A percentile compares a stretch with the other conserved stretches of the same genome.
Conservation (phyloP, 2,113 vertebrate genomes). For the Bucco capensis region DNA sequence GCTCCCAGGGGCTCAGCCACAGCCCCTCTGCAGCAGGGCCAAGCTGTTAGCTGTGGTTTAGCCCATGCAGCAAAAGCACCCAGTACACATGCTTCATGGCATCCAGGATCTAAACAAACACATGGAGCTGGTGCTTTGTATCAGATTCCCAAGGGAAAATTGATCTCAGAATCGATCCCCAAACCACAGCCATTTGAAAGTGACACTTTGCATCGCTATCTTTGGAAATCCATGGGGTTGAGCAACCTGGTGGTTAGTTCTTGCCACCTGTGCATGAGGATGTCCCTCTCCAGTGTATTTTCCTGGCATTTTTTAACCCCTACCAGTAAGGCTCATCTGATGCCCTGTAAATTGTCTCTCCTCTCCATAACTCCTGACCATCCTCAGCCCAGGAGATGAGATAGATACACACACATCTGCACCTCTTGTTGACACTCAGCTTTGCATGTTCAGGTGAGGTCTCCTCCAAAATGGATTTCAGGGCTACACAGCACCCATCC, state of each 20-base stretch:
- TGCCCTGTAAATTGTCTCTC: neutral
- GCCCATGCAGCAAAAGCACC: neutral
- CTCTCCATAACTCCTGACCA: neutral
- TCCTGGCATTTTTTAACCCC: neutral
- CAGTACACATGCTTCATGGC: accelerated
- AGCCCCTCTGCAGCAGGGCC: neutral
- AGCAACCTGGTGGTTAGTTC: neutral
- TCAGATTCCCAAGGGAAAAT: neutral
- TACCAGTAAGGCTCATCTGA: neutral
- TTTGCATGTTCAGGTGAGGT: neutral
- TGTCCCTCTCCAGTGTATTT: neutral
- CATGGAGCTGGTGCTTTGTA: accelerated
- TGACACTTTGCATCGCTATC: neutral
- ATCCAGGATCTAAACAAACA: accelerated
- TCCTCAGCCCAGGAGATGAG: neutral
- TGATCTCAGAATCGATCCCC: neutral
- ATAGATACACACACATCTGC: accelerated
- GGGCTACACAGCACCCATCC: neutral
- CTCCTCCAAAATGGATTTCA: neutral
- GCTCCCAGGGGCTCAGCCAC: neutral
- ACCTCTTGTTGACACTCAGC: neutral
- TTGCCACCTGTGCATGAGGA: accelerated
- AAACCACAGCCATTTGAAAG: neutral
- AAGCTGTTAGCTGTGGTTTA: neutral
- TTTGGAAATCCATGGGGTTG: neutral